Conservation (phyloP, 2,888 invertebrate genomes). For the Campaea margaritaria region DNA sequence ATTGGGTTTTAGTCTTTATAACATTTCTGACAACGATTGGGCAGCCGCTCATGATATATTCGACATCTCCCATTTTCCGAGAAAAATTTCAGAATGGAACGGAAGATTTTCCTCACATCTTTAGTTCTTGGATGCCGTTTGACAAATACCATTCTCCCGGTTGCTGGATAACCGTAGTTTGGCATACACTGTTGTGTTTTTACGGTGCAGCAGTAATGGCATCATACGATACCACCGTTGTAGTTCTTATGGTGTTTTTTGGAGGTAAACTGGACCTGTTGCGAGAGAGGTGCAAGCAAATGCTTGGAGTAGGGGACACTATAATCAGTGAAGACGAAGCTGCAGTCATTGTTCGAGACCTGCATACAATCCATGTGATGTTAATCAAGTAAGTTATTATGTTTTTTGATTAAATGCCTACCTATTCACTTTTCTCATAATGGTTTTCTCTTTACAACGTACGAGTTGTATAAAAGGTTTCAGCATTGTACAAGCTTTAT, state of each 20-base stretch:
- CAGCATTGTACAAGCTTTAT: too few relatives aligned
- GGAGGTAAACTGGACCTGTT: conserved; percentile 71
- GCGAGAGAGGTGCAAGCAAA: conserved; percentile 64
- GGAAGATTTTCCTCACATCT: conserved; percentile 70
- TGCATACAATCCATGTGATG: conserved; percentile 61
- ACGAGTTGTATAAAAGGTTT: too few relatives aligned
- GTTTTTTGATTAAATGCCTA: too few relatives aligned
- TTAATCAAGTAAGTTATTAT: conserved; percentile 71
- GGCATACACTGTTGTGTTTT: conserved; percentile 59
- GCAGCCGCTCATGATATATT: conserved; percentile 61
- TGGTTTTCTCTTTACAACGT: background rate
- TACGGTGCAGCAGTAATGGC: conserved; percentile 67
- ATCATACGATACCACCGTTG: conserved; percentile 64
- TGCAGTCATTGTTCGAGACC: conserved; percentile 48
- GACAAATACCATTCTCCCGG: conserved; percentile 70
- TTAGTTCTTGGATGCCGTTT: conserved; percentile 75
- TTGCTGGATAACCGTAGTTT: conserved; percentile 65
- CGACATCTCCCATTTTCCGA: conserved; percentile 58
- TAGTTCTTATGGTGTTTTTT: conserved; percentile 72
- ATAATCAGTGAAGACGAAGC: conserved; percentile 50
- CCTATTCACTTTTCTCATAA: too few relatives aligned
- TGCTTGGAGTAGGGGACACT: conserved; percentile 51
- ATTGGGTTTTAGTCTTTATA: conserved; percentile 68
- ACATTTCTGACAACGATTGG: conserved; percentile 60
- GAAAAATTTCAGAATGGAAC: conserved; percentile 62